Base-by-base conservation (phyloP, 1,140 invertebrate species). In the Tetragonula clypearis region DNA sequence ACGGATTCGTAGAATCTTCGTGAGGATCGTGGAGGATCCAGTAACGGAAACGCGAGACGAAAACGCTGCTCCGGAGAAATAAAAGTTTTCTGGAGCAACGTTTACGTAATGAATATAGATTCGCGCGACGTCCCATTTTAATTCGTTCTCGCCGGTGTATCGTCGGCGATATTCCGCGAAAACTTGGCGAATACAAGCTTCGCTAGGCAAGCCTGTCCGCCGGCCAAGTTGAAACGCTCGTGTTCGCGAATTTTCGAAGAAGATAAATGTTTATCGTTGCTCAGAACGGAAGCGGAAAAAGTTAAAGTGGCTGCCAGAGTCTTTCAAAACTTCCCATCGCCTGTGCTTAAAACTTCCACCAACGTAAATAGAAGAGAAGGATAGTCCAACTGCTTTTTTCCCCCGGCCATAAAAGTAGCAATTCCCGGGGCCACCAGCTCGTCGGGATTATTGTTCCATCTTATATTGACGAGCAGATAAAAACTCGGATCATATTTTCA, bases 221-320 rank as follows among this genome's bases (percentile, higher is more conserved):
- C 17, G 49, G 71, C 58, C 80, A 66, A 76, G 56, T 77, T 26
- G 21, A 30, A 30, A 11, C 65, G 60, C 55, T 12, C 60, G 30
- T 15, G 72, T 75, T 55, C 21, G 82, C 65, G 56, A 79, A 84
- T 79, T 79, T 58, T 68, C 82, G 82, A 84, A 84, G 8, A 84
- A 84, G 82, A 84, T 79, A 84, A 84, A 84, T 79, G 82, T 84
- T 84, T 84, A 84, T 84, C 82, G 82, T 53, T 8, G 60, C 60
- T 12, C 15, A 26, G 81, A 77, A 66, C 75, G 82, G 55, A 66
- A 75, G 58, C 26, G 72, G 73, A 71, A 79, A 78, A 84, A 84
- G 82, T 84, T 79, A 49, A 78, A 84, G 82, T 79, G 41, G n/a
- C 58, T 49, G 49, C 35, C 17, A n/a, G 15, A 53, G 74, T 68